These are phyloP conservation scores for Temnothorax curvispinosus DNA, from an alignment of 1,140 invertebrate species.

Conservation along the genomic window DNA sequence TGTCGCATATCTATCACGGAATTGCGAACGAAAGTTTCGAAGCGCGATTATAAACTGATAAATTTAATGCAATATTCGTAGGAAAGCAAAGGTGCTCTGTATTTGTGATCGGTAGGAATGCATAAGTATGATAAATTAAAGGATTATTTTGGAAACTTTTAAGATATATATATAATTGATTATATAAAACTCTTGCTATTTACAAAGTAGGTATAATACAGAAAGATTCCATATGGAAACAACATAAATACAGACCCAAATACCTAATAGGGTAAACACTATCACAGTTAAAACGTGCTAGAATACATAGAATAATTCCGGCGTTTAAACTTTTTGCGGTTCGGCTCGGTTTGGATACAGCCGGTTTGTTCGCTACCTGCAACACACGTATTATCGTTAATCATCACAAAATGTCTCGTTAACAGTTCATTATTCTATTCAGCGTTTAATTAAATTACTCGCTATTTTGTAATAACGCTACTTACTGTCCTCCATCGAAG, in stretches of 20 bases:
- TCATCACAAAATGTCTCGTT: not conserved
- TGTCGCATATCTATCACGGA: not conserved
- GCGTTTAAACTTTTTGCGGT: constrained; percentile 82
- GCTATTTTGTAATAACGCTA: not conserved
- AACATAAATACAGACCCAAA: not conserved
- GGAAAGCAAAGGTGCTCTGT: not conserved
- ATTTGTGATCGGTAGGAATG: not conserved
- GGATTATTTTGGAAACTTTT: not conserved
- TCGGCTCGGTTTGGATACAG: constrained; percentile 64
- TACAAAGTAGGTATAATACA: constrained; percentile 20
- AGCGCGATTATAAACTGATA: not conserved
- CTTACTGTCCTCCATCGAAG: constrained; percentile 52
- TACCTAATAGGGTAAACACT: constrained; percentile 3
- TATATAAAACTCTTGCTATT: constrained; percentile 16
- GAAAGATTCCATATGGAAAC: not conserved
- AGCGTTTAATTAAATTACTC: not conserved
- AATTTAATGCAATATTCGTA: not conserved
- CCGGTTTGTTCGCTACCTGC: constrained; percentile 51
- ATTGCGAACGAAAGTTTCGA: not conserved
- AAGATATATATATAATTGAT: constrained; percentile 1
- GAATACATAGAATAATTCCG: constrained; percentile 81
- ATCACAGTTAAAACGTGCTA: constrained; percentile 62
- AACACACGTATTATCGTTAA: constrained; percentile 55
- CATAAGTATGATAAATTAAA: not conserved
- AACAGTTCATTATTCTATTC: not conserved